These are phyloP conservation scores for Petrocephalus sullivani DNA, from an alignment of 2,797 vertebrate species.

Conservation along the genomic window DNA sequence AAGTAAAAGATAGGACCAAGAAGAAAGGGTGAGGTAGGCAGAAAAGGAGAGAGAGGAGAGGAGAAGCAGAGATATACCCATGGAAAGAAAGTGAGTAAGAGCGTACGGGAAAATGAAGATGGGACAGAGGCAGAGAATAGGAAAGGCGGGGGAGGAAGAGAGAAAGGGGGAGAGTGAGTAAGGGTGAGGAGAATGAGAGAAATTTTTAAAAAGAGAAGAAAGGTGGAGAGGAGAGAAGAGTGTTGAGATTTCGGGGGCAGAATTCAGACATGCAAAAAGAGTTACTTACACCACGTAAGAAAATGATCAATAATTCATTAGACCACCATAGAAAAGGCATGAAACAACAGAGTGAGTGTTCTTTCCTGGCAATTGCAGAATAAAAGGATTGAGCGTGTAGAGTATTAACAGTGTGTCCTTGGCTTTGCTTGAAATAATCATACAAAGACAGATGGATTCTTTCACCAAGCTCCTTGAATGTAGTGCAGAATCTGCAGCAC, in stretches of 20 bases:
- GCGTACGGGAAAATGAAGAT: constrained; percentile 16
- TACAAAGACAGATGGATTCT: constrained; percentile 43
- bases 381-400: constrained; percentile 50
- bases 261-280: constrained; percentile 43
- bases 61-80: constrained; percentile 19
- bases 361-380: constrained; percentile 53
- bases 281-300: constrained; percentile 55
- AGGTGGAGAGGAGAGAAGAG: constrained; percentile 13
- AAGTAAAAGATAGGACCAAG: constrained; percentile 23
- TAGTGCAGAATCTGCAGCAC: constrained; percentile 20
- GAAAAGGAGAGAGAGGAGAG: constrained; percentile 18
- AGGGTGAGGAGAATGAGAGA: constrained; percentile 11
- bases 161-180: not conserved
- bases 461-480: constrained; percentile 39
- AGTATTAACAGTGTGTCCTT: constrained; percentile 45
- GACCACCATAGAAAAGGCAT: constrained; percentile 50
- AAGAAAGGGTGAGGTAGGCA: constrained; percentile 5
- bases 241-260: constrained; percentile 30
- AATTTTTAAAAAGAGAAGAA: not conserved
- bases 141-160: constrained; percentile 22
- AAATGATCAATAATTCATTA: constrained; percentile 69
- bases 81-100: constrained; percentile 21
- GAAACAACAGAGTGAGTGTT: constrained; percentile 50
- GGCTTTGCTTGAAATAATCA: constrained; percentile 31
- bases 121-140: constrained; percentile 27